A percentile compares a stretch with the other conserved stretches of the same genome.
Conservation (phyloP, 2,113 vertebrate genomes). For the Willisornis vidua region DNA sequence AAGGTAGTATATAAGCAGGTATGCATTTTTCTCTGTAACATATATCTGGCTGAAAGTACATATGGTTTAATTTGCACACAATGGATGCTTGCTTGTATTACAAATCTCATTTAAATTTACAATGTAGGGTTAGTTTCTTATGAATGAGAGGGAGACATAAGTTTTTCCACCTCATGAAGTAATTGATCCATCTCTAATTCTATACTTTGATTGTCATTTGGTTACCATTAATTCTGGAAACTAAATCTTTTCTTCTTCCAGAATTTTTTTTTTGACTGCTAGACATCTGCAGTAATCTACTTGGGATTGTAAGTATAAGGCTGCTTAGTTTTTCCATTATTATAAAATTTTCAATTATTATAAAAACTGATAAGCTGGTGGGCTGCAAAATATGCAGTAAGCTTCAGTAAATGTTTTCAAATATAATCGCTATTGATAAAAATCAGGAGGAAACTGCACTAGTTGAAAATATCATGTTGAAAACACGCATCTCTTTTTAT, state of each 20-base stretch:
- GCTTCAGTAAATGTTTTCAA: background rate
- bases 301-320: background rate
- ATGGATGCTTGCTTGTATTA: background rate
- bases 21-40: background rate
- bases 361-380: background rate
- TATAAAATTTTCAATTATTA: background rate
- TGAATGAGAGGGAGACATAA: background rate
- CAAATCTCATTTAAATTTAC: background rate
- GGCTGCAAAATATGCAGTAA: background rate
- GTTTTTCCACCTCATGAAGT: background rate
- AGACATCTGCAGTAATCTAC: background rate
- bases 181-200: background rate
- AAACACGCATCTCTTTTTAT: background rate
- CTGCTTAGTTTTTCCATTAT: background rate
- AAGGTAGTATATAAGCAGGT: background rate
- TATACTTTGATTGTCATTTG: background rate
- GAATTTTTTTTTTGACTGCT: background rate
- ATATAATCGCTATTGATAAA: background rate
- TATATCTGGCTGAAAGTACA: background rate
- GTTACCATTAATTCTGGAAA: background rate
- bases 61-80: background rate
- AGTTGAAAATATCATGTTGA: background rate
- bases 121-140: background rate
- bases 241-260: fast-evolving
- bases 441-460: background rate